phyloP scores from a whole-genome alignment of 2,888 invertebrate genomes.

The Andrena bicolor region DNA sequence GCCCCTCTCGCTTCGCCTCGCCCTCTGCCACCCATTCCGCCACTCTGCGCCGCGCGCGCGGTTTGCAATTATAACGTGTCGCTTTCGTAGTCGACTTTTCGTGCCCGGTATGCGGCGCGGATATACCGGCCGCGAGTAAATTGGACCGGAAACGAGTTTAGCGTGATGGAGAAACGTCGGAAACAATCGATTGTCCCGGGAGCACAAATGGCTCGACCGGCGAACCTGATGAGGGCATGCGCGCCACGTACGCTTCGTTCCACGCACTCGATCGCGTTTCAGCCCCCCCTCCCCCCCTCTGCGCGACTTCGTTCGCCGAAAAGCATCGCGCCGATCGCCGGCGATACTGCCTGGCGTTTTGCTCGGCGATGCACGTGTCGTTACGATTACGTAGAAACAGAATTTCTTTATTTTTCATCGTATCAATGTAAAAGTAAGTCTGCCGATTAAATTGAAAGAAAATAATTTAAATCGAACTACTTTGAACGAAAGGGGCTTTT shows the following conservation, averaged over 20 bases:
- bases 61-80: constrained; percentile 47
- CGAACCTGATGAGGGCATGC: constrained; percentile 60
- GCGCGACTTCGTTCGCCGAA: background rate
- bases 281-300: background rate
- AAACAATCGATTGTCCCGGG: constrained; percentile 69
- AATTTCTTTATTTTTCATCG: too few species aligned
- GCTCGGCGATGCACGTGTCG: too few species aligned
- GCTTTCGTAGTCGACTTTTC: constrained; percentile 55
- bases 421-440: too few species aligned
- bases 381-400: too few species aligned
- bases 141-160: constrained; percentile 70
- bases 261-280: constrained; percentile 6
- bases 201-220: constrained; percentile 63
- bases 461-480: too few species aligned
- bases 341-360: too few species aligned
- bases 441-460: too few species aligned
- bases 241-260: constrained; percentile 35
- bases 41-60: constrained; percentile 2
- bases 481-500: too few species aligned
- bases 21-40: background rate
- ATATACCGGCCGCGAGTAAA: constrained; percentile 52
- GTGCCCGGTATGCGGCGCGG: constrained; percentile 43
- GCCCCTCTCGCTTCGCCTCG: too few species aligned
- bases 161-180: constrained; percentile 70
- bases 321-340: constrained; percentile 2